Percentiles rank a stretch among this genome's conserved stretches.
phyloP scores from a whole-genome alignment of 2,113 vertebrate species.

The Crotalus horridus region DNA sequence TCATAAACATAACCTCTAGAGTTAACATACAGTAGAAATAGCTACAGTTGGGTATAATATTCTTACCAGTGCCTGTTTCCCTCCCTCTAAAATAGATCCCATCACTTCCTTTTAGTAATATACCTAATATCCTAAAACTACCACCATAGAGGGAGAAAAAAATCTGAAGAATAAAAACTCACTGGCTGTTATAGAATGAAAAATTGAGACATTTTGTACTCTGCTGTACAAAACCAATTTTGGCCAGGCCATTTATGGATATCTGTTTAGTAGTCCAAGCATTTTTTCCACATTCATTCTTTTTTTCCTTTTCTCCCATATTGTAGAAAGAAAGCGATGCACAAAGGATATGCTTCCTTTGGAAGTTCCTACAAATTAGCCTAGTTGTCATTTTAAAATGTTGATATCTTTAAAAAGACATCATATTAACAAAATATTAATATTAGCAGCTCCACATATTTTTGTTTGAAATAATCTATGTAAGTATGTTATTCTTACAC shows the following conservation, averaged over 20 bases:
- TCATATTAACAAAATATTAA: not conserved
- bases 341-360: not conserved
- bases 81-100: not conserved
- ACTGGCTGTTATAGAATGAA: not conserved
- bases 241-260: not conserved
- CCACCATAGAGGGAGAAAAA: not conserved
- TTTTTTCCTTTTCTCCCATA: not conserved
- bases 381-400: not conserved
- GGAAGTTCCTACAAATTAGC: not conserved
- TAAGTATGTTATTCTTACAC: not conserved
- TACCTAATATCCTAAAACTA: not conserved
- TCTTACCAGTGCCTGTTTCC: not conserved
- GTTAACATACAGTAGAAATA: not conserved
- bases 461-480: not conserved
- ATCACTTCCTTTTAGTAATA: conserved; percentile 11
- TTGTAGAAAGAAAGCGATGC: not conserved
- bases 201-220: not conserved
- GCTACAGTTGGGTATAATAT: not conserved
- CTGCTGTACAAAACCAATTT: not conserved
- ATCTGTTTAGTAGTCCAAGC: not conserved
- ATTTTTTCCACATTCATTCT: not conserved
- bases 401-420: not conserved
- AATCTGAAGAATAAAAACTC: not conserved
- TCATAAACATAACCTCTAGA: not conserved
- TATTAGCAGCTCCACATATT: not conserved